Evolutionary conservation across 2,113 vertebrate species (phyloP).

Genomic region (Embiotoca jacksoni): DNA sequence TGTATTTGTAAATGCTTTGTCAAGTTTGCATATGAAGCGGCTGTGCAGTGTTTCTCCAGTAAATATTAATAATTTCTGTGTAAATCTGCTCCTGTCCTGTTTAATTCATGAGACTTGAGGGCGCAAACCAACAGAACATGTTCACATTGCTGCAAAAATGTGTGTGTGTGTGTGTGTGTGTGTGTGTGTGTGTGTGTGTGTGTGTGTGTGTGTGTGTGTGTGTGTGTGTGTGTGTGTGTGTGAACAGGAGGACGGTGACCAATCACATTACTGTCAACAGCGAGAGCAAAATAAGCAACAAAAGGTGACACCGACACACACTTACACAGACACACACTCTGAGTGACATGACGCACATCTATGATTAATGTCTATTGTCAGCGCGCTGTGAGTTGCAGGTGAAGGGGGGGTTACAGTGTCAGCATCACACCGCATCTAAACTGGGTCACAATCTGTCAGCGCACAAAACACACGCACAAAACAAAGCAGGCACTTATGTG

Average conservation of each 20-base stretch:
- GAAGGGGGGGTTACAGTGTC: slow-evolving; percentile 47
- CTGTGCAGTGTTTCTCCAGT: slow-evolving; percentile 6
- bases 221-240: neutral
- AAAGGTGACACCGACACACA: slow-evolving; percentile 19
- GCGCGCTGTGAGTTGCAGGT: slow-evolving; percentile 43
- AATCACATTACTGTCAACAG: slow-evolving; percentile 48
- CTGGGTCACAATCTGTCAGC: slow-evolving; percentile 49
- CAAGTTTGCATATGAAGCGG: slow-evolving; percentile 31
- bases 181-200: neutral
- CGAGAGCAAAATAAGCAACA: neutral
- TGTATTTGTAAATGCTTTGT: slow-evolving; percentile 44
- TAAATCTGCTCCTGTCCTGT: slow-evolving; percentile 49
- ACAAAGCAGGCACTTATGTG: neutral
- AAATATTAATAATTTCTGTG: slow-evolving; percentile 53
- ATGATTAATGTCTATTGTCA: slow-evolving; percentile 50
- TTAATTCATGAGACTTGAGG: slow-evolving; percentile 55
- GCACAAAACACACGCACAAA: neutral
- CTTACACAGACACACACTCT: neutral
- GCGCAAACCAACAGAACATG: slow-evolving; percentile 15
- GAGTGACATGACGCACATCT: slow-evolving; percentile 21
- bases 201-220: neutral
- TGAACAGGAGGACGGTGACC: slow-evolving; percentile 25
- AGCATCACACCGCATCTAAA: slow-evolving; percentile 34
- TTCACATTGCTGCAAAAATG: neutral
- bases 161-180: neutral